Conservation (phyloP, 2,797 vertebrate genomes). For the Nothura maculosa region DNA sequence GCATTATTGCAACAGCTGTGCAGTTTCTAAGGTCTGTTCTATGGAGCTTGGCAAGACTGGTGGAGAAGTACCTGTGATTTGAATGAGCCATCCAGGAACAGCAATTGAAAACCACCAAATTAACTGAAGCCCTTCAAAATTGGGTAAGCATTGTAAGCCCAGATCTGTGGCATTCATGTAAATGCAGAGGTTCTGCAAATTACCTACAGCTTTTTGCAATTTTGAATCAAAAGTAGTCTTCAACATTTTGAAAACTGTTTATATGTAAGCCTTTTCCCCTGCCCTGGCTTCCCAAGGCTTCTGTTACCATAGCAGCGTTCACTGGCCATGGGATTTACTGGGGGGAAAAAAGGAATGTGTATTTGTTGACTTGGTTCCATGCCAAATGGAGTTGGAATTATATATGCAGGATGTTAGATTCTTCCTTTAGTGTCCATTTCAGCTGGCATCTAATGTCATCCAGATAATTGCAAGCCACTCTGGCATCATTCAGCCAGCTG, state of each 20-base stretch:
- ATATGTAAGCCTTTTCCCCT: conserved; percentile 30
- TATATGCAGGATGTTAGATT: conserved; percentile 74
- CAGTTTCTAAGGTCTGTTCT: conserved; percentile 77
- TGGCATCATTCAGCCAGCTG: conserved; percentile 82
- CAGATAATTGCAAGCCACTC: conserved; percentile 80
- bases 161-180: not conserved
- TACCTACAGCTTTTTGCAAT: conserved; percentile 6
- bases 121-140: conserved; percentile 66
- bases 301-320: conserved; percentile 76
- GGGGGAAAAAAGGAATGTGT: conserved; percentile 35
- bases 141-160: conserved; percentile 18
- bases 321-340: conserved; percentile 69
- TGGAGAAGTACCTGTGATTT: conserved; percentile 78
- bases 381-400: conserved; percentile 80
- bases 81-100: conserved; percentile 71
- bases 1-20: conserved; percentile 79
- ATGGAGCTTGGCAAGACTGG: conserved; percentile 62
- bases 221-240: conserved; percentile 56
- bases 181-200: conserved; percentile 40
- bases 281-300: conserved; percentile 46
- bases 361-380: conserved; percentile 76
- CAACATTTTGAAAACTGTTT: conserved; percentile 64
- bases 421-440: conserved; percentile 85
- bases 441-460: conserved; percentile 80
- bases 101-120: conserved; percentile 66